Evolutionary conservation across 2,888 invertebrate species (phyloP), one percentile per base, ranked within the genome.

Genomic region (Drosophila lacicola): DNA sequence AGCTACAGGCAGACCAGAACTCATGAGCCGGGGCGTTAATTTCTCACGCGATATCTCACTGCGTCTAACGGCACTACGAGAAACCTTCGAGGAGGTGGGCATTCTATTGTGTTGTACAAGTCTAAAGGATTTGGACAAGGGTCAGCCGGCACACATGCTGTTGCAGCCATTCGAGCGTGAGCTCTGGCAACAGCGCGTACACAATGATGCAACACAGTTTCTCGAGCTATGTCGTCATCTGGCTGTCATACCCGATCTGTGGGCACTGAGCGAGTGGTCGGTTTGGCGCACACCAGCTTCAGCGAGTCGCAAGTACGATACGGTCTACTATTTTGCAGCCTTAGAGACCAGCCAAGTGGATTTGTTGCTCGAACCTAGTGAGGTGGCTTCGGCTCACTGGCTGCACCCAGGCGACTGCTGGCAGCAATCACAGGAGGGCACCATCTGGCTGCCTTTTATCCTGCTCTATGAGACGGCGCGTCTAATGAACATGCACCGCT

Each of bases 31-130:
- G 14, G 78, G 82, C 36, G 89, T 93, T 72, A 92, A 93, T 46
- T 91, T 93, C 14, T 65, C 83, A 0, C 89, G 94, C 83, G 95
- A 96, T 90, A 93, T 98, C 65, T 95, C 96, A 1, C 93, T 97
- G 56, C 93, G 98, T 82, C 95, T 98, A 77, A 95, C 96, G 57
- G 97, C 98, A 0, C 96, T 98, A 58, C 93, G 96, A 50, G 98
- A 98, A 93, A 96, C 97, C 9, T 98, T 98, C 93, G 98, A 98
- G 91, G 98, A 98, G 92, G 94, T 96, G 73, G 98, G 98, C 1
- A 92, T 98, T 51, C 92, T 97, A 21, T 90, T 97, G 13, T 96
- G 96, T 88, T 94, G 94, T 79, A 93, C 91, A 17, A 93, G 93
- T 61, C 87, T 93, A n/a, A 90, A 92, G 10, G 53, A 33, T 83